These are phyloP conservation scores for Chlorospingus semifuscus DNA, from an alignment of 2,797 vertebrate species.

Conservation along the genomic window DNA sequence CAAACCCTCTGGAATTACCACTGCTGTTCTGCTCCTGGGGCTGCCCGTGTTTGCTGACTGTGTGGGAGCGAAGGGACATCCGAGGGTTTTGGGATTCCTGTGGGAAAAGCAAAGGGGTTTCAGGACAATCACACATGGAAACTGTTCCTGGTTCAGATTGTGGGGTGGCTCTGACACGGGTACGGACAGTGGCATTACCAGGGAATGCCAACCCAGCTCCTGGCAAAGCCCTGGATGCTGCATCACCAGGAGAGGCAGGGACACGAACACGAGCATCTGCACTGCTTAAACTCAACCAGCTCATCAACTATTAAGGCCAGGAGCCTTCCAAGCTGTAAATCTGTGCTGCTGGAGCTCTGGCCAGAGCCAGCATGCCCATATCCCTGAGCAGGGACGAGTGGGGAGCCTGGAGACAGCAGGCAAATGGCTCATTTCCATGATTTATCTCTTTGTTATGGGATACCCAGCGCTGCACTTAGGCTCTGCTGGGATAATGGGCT, in stretches of 20 bases:
- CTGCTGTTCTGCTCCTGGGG: not conserved
- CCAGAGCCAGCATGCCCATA: not conserved
- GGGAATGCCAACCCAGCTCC: not conserved
- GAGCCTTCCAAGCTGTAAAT: not conserved
- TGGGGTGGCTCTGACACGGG: not conserved
- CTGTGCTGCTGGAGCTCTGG: not conserved
- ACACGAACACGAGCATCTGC: not conserved
- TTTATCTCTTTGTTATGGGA: not conserved
- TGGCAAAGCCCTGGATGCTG: not conserved
- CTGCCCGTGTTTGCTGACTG: not conserved
- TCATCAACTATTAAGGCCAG: not conserved
- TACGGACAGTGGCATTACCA: rapidly evolving
- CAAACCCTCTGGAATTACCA: not conserved
- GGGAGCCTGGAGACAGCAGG: not conserved
- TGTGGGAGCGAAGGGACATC: not conserved
- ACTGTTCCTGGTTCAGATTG: rapidly evolving
- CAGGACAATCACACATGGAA: not conserved
- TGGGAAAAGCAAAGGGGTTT: not conserved
- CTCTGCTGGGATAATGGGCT: not conserved
- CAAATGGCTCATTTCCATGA: not conserved
- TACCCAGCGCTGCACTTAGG: not conserved
- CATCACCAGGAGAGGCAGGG: not conserved
- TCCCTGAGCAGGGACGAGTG: not conserved
- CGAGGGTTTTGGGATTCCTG: slow-evolving; percentile 22
- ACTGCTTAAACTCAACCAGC: not conserved